Evolutionary conservation across 2,113 vertebrate species (phyloP), one percentile per base, ranked within the genome.

Genomic region (Chlamydotis undulata): DNA sequence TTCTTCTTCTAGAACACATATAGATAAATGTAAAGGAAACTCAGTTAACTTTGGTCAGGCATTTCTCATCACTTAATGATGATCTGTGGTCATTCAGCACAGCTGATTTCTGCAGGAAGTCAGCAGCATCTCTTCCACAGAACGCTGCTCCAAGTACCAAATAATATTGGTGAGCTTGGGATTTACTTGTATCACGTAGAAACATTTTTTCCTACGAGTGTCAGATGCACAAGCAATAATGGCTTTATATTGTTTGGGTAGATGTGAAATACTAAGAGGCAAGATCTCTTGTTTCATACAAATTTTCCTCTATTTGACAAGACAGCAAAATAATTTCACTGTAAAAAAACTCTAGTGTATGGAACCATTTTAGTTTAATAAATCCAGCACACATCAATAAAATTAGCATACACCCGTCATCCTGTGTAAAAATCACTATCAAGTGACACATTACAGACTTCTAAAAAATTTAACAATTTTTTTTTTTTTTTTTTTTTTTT

Each of bases 271-370:
- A 52, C 10, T 47, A 43, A 73, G 50, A 89, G 24, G 49, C 31
- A 84, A 16, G 23, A 61, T 35, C n/a, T 79, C 80, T 84, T 3
- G 0, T 76, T 83, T 73, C 61, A 88, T 77, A 80, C n/a, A 68
- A 71, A 64, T 82, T 80, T 90, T 59, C 49, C 12, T 87, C 31
- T 70, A 55, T 89, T 85, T 93, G 71, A 90, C 33, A 67, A 92
- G 79, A 85, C 74, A 93, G 53, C 33, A 93, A 74, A 89, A 90
- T 65, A 87, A 87, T 95, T 94, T 83, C 67, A 75, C 39, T 41
- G 73, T 43, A 86, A 87, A 64, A 64, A 23, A 23, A 10, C 12
- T 55, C 35, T 23, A 31, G 31, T 67, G 43, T n/a, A 76, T 1
- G 2, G 71, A 90, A 80, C 23, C 22, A 33, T 90, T 92, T 90